phyloP scores from a whole-genome alignment of 2,797 vertebrate species.

The Molossus alvarezi region DNA sequence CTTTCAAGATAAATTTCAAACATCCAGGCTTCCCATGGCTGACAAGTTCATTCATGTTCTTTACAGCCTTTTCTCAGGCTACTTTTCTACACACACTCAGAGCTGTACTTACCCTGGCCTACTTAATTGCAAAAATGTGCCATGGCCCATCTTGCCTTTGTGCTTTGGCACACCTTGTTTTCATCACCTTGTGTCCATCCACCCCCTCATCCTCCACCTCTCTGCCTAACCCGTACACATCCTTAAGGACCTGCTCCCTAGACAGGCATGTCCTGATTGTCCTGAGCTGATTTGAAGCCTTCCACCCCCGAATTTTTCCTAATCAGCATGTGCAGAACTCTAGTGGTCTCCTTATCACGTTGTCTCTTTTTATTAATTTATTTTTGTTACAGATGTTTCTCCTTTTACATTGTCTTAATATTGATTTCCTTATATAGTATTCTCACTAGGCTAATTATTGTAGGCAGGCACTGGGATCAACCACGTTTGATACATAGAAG shows the following conservation, averaged over 20 bases:
- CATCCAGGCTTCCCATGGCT: not conserved
- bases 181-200: not conserved
- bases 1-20: slow-evolving; percentile 54
- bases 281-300: not conserved
- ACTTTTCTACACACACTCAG: not conserved
- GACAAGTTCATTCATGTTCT: slow-evolving; percentile 10
- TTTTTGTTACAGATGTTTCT: too few species aligned
- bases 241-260: not conserved
- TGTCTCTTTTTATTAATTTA: not conserved
- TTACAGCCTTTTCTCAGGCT: not conserved
- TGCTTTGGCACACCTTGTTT: not conserved
- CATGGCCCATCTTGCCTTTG: not conserved
- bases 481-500: not conserved
- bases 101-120: not conserved
- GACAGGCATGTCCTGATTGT: not conserved
- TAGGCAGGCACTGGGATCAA: not conserved
- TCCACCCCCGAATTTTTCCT: not conserved
- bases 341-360: not conserved
- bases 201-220: not conserved
- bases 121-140: not conserved
- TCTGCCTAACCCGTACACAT: not conserved
- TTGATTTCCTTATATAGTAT: not conserved
- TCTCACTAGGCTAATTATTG: not conserved
- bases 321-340: not conserved
- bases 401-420: not conserved